Base-by-base conservation (phyloP, 2,113 vertebrate species). In the Sula dactylatra region DNA sequence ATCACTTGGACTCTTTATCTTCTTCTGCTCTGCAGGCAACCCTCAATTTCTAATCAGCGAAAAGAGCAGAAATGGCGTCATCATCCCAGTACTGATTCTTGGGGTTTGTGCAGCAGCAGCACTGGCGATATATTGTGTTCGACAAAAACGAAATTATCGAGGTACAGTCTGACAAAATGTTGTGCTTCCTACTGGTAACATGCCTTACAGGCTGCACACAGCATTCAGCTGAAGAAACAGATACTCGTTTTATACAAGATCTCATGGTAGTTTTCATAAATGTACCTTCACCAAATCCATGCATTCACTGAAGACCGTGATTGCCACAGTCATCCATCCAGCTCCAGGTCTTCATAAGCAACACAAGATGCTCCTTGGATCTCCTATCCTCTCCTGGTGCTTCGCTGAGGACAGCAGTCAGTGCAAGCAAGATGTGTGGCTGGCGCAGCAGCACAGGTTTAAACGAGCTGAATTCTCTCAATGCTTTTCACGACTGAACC, bases 51-150 rank as follows among this genome's bases (percentile, higher is more conserved):
- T 4, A 17, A 1, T 9, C 3, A 2, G 3, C 0, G 1, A 26
- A 34, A 13, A 3, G 1, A 34, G 0, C 11, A n/a, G 0, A 4
- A 2, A 0, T 38, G 18, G 2, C 56, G 5, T 65, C 14, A 1
- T 7, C 7, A 0, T 7, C 0, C 0, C 1, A 1, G 0, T 61
- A 2, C 1, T 42, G 26, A 0, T 77, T 26, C 0, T 15, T 45
- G 44, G 0, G 7, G 0, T 5, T 22, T 38, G 8, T 85, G 58
- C 4, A 45, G 58, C 4, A 45, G 29, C 5, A 42, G 65, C 8
- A 6, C 16, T 67, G 67, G 10, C 3, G 10, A 0, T 1, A 4
- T 61, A 3, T 29, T 20, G 6, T 16, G 3, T 32, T 72, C 16
- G 1, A 20, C 15, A 0, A 40, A 56, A 24, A 1, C 7, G 1